phyloP scores from a whole-genome alignment of 2,113 vertebrate genomes.

The Loxodonta africana region DNA sequence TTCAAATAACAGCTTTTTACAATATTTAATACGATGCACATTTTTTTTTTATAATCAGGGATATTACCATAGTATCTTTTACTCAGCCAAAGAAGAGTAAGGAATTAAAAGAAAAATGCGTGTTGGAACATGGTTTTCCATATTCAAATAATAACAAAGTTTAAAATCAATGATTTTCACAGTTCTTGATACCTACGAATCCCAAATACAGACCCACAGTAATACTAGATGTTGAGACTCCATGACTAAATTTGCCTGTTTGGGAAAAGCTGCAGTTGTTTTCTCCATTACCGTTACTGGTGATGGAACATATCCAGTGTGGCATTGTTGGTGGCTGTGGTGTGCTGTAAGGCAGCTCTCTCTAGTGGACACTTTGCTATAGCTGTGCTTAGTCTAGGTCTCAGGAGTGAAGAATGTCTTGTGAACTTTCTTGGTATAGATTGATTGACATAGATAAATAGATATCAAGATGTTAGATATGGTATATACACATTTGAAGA shows the following conservation, averaged over 20 bases:
- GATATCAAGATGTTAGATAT: background rate
- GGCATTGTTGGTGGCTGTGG: background rate
- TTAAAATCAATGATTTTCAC: background rate
- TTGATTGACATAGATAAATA: background rate
- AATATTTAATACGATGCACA: background rate
- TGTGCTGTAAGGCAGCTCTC: conserved; percentile 80
- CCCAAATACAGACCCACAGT: background rate
- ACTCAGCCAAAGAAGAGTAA: background rate
- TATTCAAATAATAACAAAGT: background rate
- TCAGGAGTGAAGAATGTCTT: background rate
- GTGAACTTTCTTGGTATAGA: background rate
- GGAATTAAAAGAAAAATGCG: conserved; percentile 16
- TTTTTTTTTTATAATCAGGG: background rate
- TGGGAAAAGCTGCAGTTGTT: background rate
- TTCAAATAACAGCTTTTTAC: background rate
- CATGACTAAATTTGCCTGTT: background rate
- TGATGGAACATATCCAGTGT: background rate
- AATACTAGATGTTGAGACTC: background rate
- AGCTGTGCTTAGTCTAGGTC: background rate
- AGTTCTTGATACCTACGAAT: background rate
- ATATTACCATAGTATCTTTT: background rate
- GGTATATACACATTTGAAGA: background rate
- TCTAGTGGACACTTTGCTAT: conserved; percentile 79
- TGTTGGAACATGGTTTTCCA: background rate
- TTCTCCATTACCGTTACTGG: conserved; percentile 57